These are phyloP conservation scores for Mya arenaria DNA, from an alignment of 1,140 invertebrate species.

Conservation along the genomic window DNA sequence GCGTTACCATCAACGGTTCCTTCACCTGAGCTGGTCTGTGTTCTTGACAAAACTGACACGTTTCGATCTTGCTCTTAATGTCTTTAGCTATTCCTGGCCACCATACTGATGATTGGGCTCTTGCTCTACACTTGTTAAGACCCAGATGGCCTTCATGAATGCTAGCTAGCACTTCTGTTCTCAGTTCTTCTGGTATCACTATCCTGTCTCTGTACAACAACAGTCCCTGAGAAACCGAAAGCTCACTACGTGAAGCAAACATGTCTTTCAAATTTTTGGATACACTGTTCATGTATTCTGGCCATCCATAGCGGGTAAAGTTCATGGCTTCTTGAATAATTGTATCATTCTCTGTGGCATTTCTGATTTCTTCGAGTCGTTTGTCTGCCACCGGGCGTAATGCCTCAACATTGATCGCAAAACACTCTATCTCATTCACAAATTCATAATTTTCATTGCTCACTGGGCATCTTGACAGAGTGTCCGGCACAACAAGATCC, in stretches of 20 bases:
- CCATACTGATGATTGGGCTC: constrained; percentile 29
- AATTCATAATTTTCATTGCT: neutral
- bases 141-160: constrained; percentile 54
- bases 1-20: constrained; percentile 48
- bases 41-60: constrained; percentile 49
- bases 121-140: constrained; percentile 28
- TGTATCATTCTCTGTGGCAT: neutral
- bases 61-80: constrained; percentile 25
- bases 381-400: neutral
- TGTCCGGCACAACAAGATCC: constrained; percentile 54
- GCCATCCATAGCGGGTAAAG: neutral
- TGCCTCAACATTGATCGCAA: neutral
- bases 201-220: constrained; percentile 35
- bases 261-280: neutral
- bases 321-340: neutral
- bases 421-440: neutral
- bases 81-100: constrained; percentile 45
- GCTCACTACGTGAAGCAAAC: constrained; percentile 13
- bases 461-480: constrained; percentile 35
- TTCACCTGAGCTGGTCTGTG: constrained; percentile 20
- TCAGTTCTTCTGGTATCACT: constrained; percentile 43
- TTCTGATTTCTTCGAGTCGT: neutral
- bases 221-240: constrained; percentile 20
- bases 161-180: neutral
- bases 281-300: neutral